A percentile compares a stretch with the other conserved stretches of the same genome.
phyloP scores from a whole-genome alignment of 2,888 invertebrate species.

The Cerceris rybyensis region DNA sequence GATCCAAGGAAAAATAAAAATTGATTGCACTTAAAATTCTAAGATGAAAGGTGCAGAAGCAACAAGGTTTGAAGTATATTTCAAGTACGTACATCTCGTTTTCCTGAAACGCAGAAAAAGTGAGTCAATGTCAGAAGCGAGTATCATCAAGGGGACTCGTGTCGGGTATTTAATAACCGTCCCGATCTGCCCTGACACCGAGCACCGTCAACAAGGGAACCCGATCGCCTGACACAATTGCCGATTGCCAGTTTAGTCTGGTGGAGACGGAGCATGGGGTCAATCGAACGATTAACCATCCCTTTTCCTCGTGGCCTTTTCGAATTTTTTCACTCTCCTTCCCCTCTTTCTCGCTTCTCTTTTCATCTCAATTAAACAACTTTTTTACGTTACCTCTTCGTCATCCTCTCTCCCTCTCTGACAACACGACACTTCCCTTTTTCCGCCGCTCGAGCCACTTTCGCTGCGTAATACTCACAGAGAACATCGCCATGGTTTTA shows the following conservation, averaged over 20 bases:
- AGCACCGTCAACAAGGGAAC: constrained; percentile 50
- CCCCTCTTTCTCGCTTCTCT: neutral
- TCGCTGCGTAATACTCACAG: constrained; percentile 23
- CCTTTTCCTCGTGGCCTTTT: constrained; percentile 14
- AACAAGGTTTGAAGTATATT: no score
- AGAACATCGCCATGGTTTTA: constrained; percentile 40
- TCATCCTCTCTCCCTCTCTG: constrained; percentile 2
- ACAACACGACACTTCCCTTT: constrained; percentile 14
- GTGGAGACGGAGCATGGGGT: constrained; percentile 38
- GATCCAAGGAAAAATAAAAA: no score
- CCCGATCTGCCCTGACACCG: constrained; percentile 14
- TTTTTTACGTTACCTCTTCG: no score
- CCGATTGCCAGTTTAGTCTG: constrained; percentile 39
- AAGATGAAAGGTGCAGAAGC: no score
- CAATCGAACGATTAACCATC: constrained; percentile 51
- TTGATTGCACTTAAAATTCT: no score
- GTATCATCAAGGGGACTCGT: constrained; percentile 15
- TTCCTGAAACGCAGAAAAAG: neutral
- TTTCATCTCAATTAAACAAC: constrained; percentile 8
- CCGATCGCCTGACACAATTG: constrained; percentile 53
- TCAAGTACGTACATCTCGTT: neutral
- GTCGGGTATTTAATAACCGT: neutral
- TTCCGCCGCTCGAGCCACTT: constrained; percentile 19
- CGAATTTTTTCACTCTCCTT: neutral
- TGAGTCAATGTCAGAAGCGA: neutral